Percentiles rank a stretch among this genome's conserved stretches.
Evolutionary conservation across 2,888 invertebrate genomes (phyloP).

Genomic region (Linyphia triangularis): DNA sequence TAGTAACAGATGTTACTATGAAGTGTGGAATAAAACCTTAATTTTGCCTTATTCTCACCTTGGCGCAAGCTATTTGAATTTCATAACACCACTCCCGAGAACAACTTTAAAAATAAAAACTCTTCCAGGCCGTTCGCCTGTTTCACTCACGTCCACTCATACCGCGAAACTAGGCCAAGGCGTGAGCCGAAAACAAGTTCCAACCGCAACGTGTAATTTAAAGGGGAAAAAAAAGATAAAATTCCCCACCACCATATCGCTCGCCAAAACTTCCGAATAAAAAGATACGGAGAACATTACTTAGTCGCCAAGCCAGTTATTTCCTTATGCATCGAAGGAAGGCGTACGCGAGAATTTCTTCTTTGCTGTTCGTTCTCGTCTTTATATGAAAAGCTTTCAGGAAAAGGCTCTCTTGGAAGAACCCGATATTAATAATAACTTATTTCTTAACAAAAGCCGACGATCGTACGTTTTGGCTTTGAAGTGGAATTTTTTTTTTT

Average conservation of each 20-base stretch:
- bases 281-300: background rate
- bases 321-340: too few relatives aligned
- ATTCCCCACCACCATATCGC: too few relatives aligned
- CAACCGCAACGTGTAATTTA: background rate
- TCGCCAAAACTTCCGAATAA: too few relatives aligned
- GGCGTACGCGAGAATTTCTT: background rate
- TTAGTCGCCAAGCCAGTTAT: background rate
- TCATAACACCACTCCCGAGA: background rate
- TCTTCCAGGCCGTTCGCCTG: background rate
- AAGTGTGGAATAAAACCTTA: too few relatives aligned
- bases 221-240: too few relatives aligned
- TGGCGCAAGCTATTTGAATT: background rate
- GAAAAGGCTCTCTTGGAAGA: too few relatives aligned
- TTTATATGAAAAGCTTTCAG: background rate
- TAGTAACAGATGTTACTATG: too few relatives aligned
- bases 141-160: background rate
- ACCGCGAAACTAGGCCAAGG: background rate
- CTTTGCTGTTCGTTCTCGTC: background rate
- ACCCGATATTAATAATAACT: too few relatives aligned
- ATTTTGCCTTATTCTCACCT: too few relatives aligned
- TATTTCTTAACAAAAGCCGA: too few relatives aligned
- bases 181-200: background rate
- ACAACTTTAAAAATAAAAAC: background rate
- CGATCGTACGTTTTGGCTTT: too few relatives aligned
- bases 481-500: too few relatives aligned